phyloP scores from a whole-genome alignment of 2,797 vertebrate species.

The Emys orbicularis region DNA sequence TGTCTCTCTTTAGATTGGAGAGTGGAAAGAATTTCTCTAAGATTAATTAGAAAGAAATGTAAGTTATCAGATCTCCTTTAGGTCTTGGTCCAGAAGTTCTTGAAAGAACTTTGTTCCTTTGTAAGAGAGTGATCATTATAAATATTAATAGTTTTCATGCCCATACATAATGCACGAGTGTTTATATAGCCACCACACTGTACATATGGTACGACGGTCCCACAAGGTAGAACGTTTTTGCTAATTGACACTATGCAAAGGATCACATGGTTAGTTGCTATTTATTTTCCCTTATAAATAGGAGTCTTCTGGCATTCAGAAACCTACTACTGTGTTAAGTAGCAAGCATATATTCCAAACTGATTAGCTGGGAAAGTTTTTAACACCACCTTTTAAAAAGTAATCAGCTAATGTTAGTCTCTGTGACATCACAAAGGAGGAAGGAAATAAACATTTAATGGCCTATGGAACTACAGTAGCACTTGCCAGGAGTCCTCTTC shows the following conservation, averaged over 20 bases:
- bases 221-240: neutral
- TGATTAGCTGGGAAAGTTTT: neutral
- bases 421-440: neutral
- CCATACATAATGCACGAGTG: neutral
- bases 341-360: neutral
- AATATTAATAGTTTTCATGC: neutral
- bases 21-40: neutral
- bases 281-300: neutral
- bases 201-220: accelerated
- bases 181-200: neutral
- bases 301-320: neutral
- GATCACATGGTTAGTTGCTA: neutral
- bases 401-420: neutral
- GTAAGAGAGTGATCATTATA: neutral
- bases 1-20: neutral
- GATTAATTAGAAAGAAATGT: neutral
- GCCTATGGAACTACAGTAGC: neutral
- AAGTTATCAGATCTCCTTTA: neutral
- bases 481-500: neutral
- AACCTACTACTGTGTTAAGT: neutral
- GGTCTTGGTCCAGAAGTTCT: neutral
- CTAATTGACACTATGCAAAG: neutral
- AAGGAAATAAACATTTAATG: neutral
- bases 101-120: neutral
- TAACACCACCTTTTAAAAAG: neutral